Conservation (phyloP, 2,113 vertebrate genomes). For the Cyanoderma ruficeps region DNA sequence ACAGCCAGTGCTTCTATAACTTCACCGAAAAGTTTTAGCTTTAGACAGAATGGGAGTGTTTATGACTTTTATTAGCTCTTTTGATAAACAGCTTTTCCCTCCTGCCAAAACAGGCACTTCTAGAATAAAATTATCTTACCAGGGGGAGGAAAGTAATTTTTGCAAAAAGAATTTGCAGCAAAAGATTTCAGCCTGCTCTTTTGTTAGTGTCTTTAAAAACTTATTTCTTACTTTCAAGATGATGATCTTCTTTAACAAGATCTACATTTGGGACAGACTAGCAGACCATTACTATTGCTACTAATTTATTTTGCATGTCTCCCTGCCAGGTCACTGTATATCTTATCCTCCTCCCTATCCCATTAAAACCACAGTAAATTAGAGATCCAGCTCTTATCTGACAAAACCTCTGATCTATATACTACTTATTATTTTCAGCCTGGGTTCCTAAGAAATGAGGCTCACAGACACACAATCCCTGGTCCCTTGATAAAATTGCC, state of each 20-base stretch:
- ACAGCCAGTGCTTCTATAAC: neutral
- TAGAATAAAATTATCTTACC: slow-evolving; percentile 7
- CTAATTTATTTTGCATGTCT: slow-evolving; percentile 32
- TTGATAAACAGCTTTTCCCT: neutral
- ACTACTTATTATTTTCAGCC: neutral
- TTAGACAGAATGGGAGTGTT: neutral
- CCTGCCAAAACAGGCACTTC: neutral
- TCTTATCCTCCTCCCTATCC: neutral
- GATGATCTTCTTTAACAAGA: neutral
- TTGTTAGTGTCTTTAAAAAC: neutral
- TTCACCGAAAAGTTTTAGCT: neutral
- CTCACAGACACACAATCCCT: neutral
- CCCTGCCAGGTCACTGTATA: neutral
- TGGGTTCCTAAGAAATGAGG: neutral
- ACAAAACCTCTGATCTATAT: neutral
- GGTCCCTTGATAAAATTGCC: neutral
- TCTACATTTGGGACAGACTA: neutral
- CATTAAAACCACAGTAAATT: neutral
- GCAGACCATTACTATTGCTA: neutral
- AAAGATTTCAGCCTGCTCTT: slow-evolving; percentile 3
- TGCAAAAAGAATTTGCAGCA: neutral
- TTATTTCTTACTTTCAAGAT: neutral
- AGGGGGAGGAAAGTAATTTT: neutral
- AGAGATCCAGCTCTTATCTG: neutral
- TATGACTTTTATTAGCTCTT: slow-evolving; percentile 18